A percentile compares a stretch with the other conserved stretches of the same genome.
These are phyloP conservation scores for Lutjanus argentimaculatus DNA, from an alignment of 2,797 vertebrate genomes.

Conservation along the genomic window DNA sequence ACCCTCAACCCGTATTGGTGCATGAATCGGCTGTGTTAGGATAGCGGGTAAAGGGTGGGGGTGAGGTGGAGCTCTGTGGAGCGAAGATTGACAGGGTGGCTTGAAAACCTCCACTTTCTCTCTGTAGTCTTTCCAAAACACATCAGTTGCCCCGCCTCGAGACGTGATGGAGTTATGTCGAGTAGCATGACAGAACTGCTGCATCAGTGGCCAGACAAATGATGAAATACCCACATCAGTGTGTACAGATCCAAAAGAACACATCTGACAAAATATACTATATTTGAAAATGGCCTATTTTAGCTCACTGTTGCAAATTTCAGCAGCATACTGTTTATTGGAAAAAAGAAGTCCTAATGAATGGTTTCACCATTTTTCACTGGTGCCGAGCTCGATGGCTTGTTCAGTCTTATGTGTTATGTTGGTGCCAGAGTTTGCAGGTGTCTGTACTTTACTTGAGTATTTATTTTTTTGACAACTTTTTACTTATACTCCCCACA, in stretches of 20 bases:
- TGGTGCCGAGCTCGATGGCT: neutral
- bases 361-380: slow-evolving; percentile 22
- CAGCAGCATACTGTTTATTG: neutral
- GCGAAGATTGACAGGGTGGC: slow-evolving; percentile 77
- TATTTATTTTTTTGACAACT: too few relatives aligned
- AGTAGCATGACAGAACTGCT: slow-evolving; percentile 62
- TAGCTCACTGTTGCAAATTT: slow-evolving; percentile 20
- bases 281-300: slow-evolving; percentile 21
- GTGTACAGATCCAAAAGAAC: slow-evolving; percentile 33
- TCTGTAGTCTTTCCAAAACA: slow-evolving; percentile 83
- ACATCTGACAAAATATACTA: slow-evolving; percentile 62
- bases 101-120: slow-evolving; percentile 76
- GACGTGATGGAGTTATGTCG: slow-evolving; percentile 65
- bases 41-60: slow-evolving; percentile 41
- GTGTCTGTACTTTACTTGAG: too few relatives aligned
- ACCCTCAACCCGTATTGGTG: slow-evolving; percentile 53
- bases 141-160: slow-evolving; percentile 66
- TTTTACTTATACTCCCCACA: too few relatives aligned
- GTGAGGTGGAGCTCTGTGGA: slow-evolving; percentile 61
- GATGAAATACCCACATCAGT: slow-evolving; percentile 69
- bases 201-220: slow-evolving; percentile 61
- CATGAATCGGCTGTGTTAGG: slow-evolving; percentile 46
- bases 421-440: neutral
- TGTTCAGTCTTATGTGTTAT: slow-evolving; percentile 7
- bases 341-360: neutral